Evolutionary conservation across 2,113 vertebrate genomes (phyloP), one percentile per base, ranked within the genome.

Genomic region (Nyctereutes procyonoides): DNA sequence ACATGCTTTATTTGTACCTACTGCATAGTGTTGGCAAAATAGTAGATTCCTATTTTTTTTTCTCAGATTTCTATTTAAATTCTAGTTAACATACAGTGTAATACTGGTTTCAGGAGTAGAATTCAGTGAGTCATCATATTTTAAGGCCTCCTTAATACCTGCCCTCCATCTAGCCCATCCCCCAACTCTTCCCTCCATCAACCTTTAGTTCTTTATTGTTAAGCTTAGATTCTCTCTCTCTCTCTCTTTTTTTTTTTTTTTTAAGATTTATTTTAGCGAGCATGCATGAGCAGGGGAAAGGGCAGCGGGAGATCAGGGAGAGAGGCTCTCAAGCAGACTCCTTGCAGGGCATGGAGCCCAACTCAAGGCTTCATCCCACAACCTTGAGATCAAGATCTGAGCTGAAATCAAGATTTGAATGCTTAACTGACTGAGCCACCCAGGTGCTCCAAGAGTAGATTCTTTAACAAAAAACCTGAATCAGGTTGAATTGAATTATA

Each of bases 401-500:
- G 67, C 67, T n/a, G 8, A n/a, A n/a, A n/a, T 69, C 32, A 69
- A 69, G 32, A 69, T n/a, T 69, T 69, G 67, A n/a, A n/a, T 69
- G 32, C 32, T n/a, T n/a, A 69, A 67, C 30, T 67, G 63, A 67
- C 30, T 67, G 15, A 67, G 65, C 30, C 30, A 67, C 30, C 30
- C 65, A 67, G 30, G 30, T 67, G 30, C 30, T 30, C 30, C 65
- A 67, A 67, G 30, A 67, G 30, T 67, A 85, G 38, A 30, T 92
- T 96, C 30, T 80, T 77, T 81, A 94, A 90, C 97, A 88, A 94
- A 87, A 62, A 82, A 51, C 8, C 79, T 88, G 77, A 74, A 53
- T 93, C 32, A 62, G 63, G 90, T 88, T 35, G 58, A 95, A 92
- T 91, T 85, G 69, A 93, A 90, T 95, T 97, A 69, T 58, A 92